phyloP scores from a whole-genome alignment of 2,113 vertebrate genomes.

The Cyprinodon variegatus region DNA sequence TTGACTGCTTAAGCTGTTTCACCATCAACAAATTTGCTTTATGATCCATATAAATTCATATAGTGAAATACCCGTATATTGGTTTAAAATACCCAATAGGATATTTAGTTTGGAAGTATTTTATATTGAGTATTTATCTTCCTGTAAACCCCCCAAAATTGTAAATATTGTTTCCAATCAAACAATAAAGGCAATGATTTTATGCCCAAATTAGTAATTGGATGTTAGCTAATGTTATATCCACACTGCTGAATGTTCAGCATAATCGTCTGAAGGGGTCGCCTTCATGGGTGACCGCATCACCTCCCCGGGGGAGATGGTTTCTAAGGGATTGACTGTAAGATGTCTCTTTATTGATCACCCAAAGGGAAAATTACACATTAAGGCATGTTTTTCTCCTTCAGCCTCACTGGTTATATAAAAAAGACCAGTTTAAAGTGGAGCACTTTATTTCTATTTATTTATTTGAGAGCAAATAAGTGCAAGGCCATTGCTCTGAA shows the following conservation, averaged over 20 bases:
- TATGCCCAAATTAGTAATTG: not conserved
- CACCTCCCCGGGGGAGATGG: not conserved
- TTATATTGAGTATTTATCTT: not conserved
- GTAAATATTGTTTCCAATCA: not conserved
- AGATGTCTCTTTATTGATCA: conserved; percentile 14
- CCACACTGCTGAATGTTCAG: conserved; percentile 18
- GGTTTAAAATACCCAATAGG: too few relatives aligned
- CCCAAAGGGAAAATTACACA: not conserved
- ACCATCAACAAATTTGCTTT: not conserved
- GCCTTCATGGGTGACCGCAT: conserved; percentile 1
- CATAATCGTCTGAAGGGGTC: not conserved
- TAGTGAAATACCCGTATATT: not conserved
- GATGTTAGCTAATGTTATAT: conserved; percentile 23
- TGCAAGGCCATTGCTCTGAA: not conserved
- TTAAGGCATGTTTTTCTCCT: not conserved
- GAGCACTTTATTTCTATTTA: not conserved
- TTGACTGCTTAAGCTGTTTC: not conserved
- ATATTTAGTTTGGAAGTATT: not conserved
- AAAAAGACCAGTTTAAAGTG: not conserved
- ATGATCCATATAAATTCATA: not conserved
- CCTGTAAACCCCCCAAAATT: not conserved
- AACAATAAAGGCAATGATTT: not conserved
- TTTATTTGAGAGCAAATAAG: not conserved
- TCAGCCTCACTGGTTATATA: not conserved
- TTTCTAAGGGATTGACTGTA: conserved; percentile 4